phyloP scores from a whole-genome alignment of 2,113 vertebrate genomes.

The Microtus pennsylvanicus region DNA sequence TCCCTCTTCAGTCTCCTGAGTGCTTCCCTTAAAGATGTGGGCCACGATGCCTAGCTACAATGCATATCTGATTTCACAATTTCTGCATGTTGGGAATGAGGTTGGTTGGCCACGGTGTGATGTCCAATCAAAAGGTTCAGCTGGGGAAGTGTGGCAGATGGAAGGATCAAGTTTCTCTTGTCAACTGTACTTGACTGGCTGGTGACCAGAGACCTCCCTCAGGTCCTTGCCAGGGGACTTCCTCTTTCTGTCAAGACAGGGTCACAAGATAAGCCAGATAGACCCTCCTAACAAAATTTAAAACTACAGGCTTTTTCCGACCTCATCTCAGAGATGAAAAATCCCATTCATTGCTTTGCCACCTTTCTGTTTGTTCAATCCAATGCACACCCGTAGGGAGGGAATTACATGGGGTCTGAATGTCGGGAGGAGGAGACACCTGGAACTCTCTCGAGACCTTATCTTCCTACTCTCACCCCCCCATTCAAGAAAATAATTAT shows the following conservation, averaged over 20 bases:
- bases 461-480: not conserved
- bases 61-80: not conserved
- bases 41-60: not conserved
- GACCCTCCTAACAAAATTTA: not conserved
- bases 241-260: not conserved
- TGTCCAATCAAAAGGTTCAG: not conserved
- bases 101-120: not conserved
- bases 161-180: conserved; percentile 5
- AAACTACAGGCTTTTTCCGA: not conserved
- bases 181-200: not conserved
- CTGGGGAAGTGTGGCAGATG: not conserved
- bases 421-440: not conserved
- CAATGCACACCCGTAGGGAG: not conserved
- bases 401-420: not conserved
- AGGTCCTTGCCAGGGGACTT: not conserved
- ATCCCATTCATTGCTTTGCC: not conserved
- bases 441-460: not conserved
- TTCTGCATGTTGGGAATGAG: not conserved
- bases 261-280: not conserved
- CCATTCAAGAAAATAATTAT: not conserved
- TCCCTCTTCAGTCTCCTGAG: not conserved
- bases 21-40: not conserved
- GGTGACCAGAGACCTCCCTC: not conserved
- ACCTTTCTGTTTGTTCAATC: not conserved
- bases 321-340: not conserved